Evolutionary conservation across 2,797 vertebrate species (phyloP).

Genomic region (Danio choprae): DNA sequence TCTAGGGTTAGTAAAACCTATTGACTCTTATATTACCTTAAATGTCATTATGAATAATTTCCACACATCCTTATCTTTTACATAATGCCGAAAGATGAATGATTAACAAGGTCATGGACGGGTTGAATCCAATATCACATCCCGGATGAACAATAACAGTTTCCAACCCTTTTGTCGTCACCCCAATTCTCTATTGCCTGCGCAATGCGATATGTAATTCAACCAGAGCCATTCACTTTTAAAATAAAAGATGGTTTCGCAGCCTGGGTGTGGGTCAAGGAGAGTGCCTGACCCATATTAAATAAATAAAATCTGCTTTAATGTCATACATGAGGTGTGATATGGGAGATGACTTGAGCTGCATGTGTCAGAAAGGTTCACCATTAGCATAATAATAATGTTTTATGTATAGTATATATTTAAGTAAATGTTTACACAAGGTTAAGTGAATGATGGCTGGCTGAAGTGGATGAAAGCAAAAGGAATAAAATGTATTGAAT

Average conservation of each 20-base stretch:
- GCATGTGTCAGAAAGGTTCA: conserved; percentile 41
- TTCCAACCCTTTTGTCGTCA: conserved; percentile 3
- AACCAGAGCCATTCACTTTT: conserved; percentile 7
- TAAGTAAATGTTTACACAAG: conserved; percentile 13
- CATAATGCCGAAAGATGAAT: conserved; percentile 4
- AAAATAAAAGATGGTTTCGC: conserved; percentile 20
- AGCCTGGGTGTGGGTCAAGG: conserved; percentile 13
- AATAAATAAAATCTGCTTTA: conserved; percentile 33
- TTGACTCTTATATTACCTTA: conserved; percentile 23
- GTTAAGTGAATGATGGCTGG: conserved; percentile 18
- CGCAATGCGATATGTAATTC: conserved; percentile 28
- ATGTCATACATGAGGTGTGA: conserved; percentile 25
- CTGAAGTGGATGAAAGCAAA: neutral
- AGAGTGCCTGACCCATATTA: conserved; percentile 16
- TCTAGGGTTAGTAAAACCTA: neutral
- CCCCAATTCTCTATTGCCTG: conserved; percentile 10
- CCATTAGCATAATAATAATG: conserved; percentile 39
- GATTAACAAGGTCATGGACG: conserved; percentile 8
- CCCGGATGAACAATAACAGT: conserved; percentile 19
- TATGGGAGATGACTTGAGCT: conserved; percentile 17
- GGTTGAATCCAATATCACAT: conserved; percentile 32
- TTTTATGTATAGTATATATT: conserved; percentile 40
- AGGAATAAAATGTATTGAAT: no score
- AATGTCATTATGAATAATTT: conserved; percentile 11
- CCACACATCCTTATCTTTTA: neutral